Evolutionary conservation across 2,797 vertebrate species (phyloP).

Genomic region (Staurois parvus): DNA sequence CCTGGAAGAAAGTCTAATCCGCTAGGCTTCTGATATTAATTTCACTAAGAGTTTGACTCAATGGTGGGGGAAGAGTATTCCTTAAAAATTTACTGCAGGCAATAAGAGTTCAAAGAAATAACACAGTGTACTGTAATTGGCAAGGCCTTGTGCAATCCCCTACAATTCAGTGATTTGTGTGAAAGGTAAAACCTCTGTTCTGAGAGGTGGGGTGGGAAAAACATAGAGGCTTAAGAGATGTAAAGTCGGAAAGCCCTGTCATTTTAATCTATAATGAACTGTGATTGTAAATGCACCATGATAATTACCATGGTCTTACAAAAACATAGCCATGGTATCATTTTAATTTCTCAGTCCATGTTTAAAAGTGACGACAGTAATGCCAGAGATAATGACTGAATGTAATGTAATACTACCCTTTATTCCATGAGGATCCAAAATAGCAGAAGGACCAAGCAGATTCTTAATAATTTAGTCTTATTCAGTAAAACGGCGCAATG

Average conservation of each 20-base stretch:
- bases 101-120: slow-evolving; percentile 32
- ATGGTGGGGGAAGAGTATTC: not conserved
- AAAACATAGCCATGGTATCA: slow-evolving; percentile 27
- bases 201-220: slow-evolving; percentile 37
- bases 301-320: slow-evolving; percentile 15
- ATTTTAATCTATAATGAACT: slow-evolving; percentile 42
- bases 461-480: not conserved
- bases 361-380: slow-evolving; percentile 56
- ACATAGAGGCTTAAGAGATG: slow-evolving; percentile 9
- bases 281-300: not conserved
- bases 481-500: not conserved
- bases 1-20: slow-evolving; percentile 13
- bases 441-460: not conserved
- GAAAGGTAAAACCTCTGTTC: slow-evolving; percentile 28
- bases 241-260: slow-evolving; percentile 27
- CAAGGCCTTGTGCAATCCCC: slow-evolving; percentile 13
- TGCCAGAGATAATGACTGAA: slow-evolving; percentile 61
- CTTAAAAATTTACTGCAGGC: slow-evolving; percentile 32
- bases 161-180: slow-evolving; percentile 19
- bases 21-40: not conserved
- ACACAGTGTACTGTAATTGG: slow-evolving; percentile 22
- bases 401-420: slow-evolving; percentile 63
- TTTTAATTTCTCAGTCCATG: slow-evolving; percentile 40
- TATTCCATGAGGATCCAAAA: slow-evolving; percentile 40
- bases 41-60: slow-evolving; percentile 23